Conservation (phyloP, 2,797 vertebrate genomes). For the Smutsia temminckii region DNA sequence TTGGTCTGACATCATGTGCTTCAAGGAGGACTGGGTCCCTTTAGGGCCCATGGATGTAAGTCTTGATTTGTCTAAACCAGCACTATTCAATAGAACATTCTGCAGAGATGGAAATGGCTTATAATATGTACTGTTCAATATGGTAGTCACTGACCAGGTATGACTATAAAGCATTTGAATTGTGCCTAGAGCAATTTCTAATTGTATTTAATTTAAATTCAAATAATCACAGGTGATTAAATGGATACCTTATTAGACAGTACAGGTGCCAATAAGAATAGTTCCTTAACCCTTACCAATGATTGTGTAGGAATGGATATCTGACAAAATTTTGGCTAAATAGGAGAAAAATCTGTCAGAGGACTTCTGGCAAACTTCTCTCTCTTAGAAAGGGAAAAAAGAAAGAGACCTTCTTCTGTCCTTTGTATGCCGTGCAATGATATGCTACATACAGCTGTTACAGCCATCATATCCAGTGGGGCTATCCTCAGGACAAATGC, state of each 20-base stretch:
- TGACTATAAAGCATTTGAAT: background rate
- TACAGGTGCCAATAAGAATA: background rate
- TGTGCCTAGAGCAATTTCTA: background rate
- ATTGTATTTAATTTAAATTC: background rate
- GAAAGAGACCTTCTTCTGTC: background rate
- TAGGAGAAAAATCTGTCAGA: background rate
- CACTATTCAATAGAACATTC: background rate
- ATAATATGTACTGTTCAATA: background rate
- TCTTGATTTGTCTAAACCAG: background rate
- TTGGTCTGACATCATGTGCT: background rate
- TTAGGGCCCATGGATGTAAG: background rate
- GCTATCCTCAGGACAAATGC: background rate
- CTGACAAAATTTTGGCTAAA: background rate
- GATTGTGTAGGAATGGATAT: background rate
- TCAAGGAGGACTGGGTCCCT: background rate
- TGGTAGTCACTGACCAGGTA: background rate
- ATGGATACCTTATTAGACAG: background rate
- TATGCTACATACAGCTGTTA: background rate
- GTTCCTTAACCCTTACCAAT: background rate
- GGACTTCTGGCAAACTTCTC: background rate
- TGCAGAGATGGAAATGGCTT: background rate
- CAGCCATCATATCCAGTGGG: background rate
- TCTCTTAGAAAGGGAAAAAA: background rate
- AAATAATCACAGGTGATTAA: background rate
- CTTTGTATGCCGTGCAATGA: background rate